Base-by-base conservation (phyloP, 37 sponge, comb jelly and placozoan species). In the Aplysina aerophoba region DNA sequence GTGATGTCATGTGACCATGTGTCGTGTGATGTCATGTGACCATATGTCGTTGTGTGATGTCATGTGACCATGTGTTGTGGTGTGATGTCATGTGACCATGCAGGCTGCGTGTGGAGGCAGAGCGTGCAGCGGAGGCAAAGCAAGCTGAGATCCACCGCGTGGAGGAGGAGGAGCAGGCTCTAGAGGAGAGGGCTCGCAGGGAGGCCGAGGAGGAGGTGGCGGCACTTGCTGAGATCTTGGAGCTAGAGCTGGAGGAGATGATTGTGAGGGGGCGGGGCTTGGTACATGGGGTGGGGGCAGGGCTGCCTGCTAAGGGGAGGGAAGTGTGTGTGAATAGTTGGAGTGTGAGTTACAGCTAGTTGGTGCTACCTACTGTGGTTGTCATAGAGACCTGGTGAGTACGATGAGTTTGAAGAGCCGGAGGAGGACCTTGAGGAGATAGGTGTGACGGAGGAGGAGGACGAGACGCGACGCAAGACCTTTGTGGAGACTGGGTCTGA, bases 131-230 rank as follows among this genome's bases (percentile, higher is more conserved):
- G 0, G 64, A 58, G 16, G 84, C 6, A 39, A 82, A 85, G 20
- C 86, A 85, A 54, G 86, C 77, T 0, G 62, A 75, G 57, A 59
- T 21, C 37, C 83, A 21, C 4, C 73, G 50, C 31, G 86, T 41
- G 57, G 61, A 36, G 15, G 54, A 62, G 56, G 59, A 85, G 64
- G 63, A 73, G 33, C 44, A 85, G 50, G 69, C 56, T 0, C 22
- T 24, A 66, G 89, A 92, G 53, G 67, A 85, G 77, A 61, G 80
- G 57, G 91, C 90, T 0, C 62, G 92, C 39, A 40, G 75, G 59
- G 93, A 92, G 69, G 91, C 87, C 31, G 88, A 86, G 67, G 87
- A 75, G 22, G 87, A 87, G 57, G 85, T 62, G 13, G 86, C 86
- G 21, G 89, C 73, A 60, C 22, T 80, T 21, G 41, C 63, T 41